Base-by-base conservation (phyloP, 2,888 invertebrate species). In the Lumbricus terrestris region DNA sequence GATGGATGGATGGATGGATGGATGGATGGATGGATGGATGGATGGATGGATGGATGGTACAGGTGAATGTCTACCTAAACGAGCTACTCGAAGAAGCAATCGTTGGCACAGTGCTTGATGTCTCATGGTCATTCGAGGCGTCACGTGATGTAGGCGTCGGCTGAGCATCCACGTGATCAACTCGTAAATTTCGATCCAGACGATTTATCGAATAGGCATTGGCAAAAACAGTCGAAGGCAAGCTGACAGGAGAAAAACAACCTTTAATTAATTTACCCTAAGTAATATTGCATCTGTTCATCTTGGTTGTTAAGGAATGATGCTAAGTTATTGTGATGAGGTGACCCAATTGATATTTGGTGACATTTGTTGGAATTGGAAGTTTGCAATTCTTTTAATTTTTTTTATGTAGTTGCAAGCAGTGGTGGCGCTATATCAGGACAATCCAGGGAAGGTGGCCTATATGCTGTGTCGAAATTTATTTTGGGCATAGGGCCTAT, bases 191-290 rank as follows among this genome's bases (percentile, higher is more conserved):
- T 34, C 85, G 85, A 23, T 85, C 35, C 0, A 85, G 85, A 85
- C 35, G 37, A 37, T 34, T 85, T 34, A 85, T 37, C 35, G 85
- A 85, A 85, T 85, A 85, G 37, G 85, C 34, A 33, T 85, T 85
- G 85, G 85, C 34, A 37, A 85, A 85, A 37, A 85, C 85, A 37
- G 85, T 85, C 85, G 85, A 85, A 34, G 85, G n/a, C 37, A 37
- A 85, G 35, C 85, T 35, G 35, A n/a, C 69, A 69, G 29, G n/a
- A 69, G 4, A 16, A 69, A 69, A 69, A 8, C n/a, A n/a, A n/a
- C 69, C 29, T 3, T n/a, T 69, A 11, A 11, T n/a, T 1, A 69
- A n/a, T 69, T n/a, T 69, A n/a, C n/a, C n/a, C n/a, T n/a, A n/a
- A 69, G 29, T 69, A n/a, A 11, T 23, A 47, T 69, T 69, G 69